Evolutionary conservation across 1,140 invertebrate genomes (phyloP), one percentile per base, ranked within the genome.

Genomic region (Argopecten irradians): DNA sequence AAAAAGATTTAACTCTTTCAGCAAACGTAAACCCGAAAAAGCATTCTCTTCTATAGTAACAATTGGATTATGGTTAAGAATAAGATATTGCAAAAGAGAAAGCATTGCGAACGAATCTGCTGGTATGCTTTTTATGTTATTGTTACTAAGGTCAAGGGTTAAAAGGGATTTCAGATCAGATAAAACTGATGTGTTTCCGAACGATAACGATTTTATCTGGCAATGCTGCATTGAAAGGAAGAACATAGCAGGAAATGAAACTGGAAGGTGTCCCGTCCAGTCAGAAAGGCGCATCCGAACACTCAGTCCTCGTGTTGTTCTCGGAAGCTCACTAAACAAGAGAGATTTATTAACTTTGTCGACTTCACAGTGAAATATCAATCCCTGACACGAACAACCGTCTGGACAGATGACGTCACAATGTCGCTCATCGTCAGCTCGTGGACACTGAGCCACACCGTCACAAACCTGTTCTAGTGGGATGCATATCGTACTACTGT

Each of bases 381-480:
- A n/a, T 5, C 55, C 55, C 16, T 71, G 55, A 71, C 55, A 71
- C 1, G 55, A 71, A 16, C 55, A 71, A 28, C 22, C 22, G 55
- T 71, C n/a, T 11, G 55, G 55, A n/a, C 55, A 71, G n/a, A 71
- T 71, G 55, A 71, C 55, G 55, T 71, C 55, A 71, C 55, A 71
- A 11, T 71, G 55, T 3, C 55, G 55, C 11, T 71, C 55, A n/a
- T 34, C 86, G 34, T 87, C 86, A 33, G 35, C 86, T 28, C 14
- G 32, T 5, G 86, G 82, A 83, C 86, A 87, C 9, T 87, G 35
- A 0, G 19, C 19, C 32, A 55, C 28, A 0, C 87, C 88, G 84
- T 92, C 86, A 84, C 91, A 91, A 13, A 92, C 89, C 11, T 88
- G 55, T 19, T 22, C 16, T 2, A 89, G 43, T 2, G 36, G 55